Conservation (phyloP, 2,888 invertebrate species). For the Stenchaetothrips biformis region DNA sequence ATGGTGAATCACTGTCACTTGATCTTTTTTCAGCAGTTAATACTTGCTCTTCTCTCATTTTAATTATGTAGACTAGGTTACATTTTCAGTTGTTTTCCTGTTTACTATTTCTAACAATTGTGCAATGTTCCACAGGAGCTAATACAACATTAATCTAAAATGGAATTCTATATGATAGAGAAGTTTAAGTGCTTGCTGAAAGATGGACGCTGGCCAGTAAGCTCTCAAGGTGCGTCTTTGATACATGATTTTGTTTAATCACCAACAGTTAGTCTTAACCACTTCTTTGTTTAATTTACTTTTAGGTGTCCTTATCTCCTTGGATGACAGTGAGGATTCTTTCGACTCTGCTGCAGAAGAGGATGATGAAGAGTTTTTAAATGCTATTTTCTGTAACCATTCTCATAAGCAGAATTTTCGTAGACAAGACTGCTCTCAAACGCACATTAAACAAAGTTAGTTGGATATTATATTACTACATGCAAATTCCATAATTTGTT, state of each 20-base stretch:
- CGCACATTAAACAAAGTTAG: neutral
- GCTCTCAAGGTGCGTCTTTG: neutral
- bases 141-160: neutral
- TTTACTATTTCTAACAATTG: too few relatives aligned
- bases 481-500: neutral
- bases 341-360: conserved; percentile 7
- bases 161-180: neutral
- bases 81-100: too few relatives aligned
- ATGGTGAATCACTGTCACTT: neutral
- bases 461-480: neutral
- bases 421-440: neutral
- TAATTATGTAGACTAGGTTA: neutral
- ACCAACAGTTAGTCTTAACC: neutral
- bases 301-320: neutral
- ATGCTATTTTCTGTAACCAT: neutral
- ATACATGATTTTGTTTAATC: neutral
- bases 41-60: neutral
- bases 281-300: neutral
- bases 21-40: neutral
- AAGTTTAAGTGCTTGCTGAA: conserved; percentile 6
- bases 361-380: conserved; percentile 13
- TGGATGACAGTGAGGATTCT: conserved; percentile 18
- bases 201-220: neutral
- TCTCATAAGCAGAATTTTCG: neutral
- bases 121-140: neutral